phyloP scores from a whole-genome alignment of 1,140 invertebrate genomes.

The Doryteuthis pealeii region DNA sequence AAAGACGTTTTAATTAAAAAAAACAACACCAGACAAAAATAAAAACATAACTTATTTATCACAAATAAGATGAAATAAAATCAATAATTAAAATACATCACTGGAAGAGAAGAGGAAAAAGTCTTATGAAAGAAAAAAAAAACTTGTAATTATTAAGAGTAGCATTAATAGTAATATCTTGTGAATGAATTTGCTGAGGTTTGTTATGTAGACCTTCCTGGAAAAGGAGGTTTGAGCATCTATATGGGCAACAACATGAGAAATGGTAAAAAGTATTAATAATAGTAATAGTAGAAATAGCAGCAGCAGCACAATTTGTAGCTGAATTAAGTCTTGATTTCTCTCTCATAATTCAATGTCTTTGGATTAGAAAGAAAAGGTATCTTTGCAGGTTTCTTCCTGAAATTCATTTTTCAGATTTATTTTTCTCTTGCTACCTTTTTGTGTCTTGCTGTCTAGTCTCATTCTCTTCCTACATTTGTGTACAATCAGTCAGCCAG shows the following conservation, averaged over 20 bases:
- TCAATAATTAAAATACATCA: slow-evolving; percentile 6
- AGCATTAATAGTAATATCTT: neutral
- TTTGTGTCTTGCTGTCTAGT: neutral
- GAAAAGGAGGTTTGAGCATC: neutral
- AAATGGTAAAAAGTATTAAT: too few species aligned
- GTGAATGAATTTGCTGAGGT: neutral
- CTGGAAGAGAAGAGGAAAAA: slow-evolving; percentile 5
- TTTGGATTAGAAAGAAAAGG: too few species aligned
- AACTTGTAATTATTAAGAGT: neutral
- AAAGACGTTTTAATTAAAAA: neutral
- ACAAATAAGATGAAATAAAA: neutral
- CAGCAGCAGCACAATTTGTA: too few species aligned
- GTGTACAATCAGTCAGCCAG: neutral
- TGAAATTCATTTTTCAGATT: neutral
- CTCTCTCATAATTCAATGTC: too few species aligned
- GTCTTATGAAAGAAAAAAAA: slow-evolving; percentile 2
- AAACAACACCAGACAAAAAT: neutral
- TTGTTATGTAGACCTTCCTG: neutral
- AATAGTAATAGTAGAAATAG: too few species aligned
- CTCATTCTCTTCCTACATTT: neutral
- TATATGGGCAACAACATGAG: too few species aligned
- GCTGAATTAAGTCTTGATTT: too few species aligned
- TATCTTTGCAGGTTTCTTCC: too few species aligned
- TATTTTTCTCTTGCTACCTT: neutral
- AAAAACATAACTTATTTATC: slow-evolving; percentile 5